Evolutionary conservation across 2,797 vertebrate genomes (phyloP).

Genomic region (Ceryle rudis): DNA sequence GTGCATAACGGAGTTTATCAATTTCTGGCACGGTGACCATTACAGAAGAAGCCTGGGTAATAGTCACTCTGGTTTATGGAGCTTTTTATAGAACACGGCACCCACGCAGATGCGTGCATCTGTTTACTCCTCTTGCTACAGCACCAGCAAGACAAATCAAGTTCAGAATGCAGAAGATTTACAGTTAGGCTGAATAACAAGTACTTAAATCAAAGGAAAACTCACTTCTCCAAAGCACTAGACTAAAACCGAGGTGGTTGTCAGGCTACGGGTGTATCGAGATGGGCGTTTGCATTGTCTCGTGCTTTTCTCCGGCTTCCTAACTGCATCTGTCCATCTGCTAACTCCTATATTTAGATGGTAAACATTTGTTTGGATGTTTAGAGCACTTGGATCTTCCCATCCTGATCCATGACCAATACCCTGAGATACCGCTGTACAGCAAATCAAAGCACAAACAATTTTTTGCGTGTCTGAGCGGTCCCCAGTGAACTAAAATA

Average conservation of each 20-base stretch:
- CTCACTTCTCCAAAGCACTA: background rate
- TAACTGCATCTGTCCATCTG: background rate
- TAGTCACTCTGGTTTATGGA: constrained; percentile 48
- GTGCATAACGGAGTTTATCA: background rate
- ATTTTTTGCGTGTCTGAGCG: background rate
- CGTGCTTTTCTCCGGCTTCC: background rate
- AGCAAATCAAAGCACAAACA: background rate
- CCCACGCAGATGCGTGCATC: background rate
- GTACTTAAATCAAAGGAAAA: background rate
- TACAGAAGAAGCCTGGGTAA: constrained; percentile 28
- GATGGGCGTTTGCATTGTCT: background rate
- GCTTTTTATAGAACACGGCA: constrained; percentile 8
- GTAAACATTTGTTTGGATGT: background rate
- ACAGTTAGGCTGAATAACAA: too few species aligned
- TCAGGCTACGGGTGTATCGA: too few species aligned
- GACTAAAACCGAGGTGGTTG: background rate
- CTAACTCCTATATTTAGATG: background rate
- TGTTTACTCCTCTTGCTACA: constrained; percentile 4
- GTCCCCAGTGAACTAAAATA: background rate
- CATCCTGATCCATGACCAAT: background rate
- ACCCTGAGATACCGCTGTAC: background rate
- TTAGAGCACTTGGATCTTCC: background rate
- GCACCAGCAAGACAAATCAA: background rate
- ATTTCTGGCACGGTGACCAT: background rate
- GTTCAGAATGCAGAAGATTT: background rate